These are phyloP conservation scores for Metacarcinus magister DNA, from an alignment of 2,888 invertebrate genomes.

Conservation along the genomic window DNA sequence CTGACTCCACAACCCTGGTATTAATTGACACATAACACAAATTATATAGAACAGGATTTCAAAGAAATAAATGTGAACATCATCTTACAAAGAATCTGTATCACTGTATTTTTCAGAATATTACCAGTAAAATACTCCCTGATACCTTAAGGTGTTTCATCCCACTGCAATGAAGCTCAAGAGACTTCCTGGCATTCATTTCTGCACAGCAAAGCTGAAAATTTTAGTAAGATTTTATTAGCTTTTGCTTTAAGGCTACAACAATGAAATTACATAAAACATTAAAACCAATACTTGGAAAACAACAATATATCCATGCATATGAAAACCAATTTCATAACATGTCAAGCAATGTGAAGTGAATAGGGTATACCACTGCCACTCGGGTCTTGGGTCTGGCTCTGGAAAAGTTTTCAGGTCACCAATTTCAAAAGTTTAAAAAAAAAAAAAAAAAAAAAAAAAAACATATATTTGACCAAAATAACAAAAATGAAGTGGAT, in stretches of 20 bases:
- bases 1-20: too few relatives aligned
- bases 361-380: too few relatives aligned
- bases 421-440: too few relatives aligned
- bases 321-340: not conserved
- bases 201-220: constrained; percentile 71
- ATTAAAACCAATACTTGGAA: not conserved
- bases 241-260: not conserved
- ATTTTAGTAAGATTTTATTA: not conserved
- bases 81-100: too few relatives aligned
- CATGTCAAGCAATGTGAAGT: too few relatives aligned
- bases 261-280: not conserved
- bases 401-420: too few relatives aligned
- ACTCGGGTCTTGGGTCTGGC: too few relatives aligned
- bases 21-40: too few relatives aligned
- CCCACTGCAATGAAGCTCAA: constrained; percentile 74
- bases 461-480: not conserved
- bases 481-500: not conserved
- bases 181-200: constrained; percentile 65
- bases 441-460: too few relatives aligned
- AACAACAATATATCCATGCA: not conserved
- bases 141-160: constrained; percentile 75
- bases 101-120: too few relatives aligned
- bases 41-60: too few relatives aligned
- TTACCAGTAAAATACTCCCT: constrained; percentile 9
- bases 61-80: too few relatives aligned